Conservation (phyloP, 2,888 invertebrate species). For the Ophonus ardosiacus region DNA sequence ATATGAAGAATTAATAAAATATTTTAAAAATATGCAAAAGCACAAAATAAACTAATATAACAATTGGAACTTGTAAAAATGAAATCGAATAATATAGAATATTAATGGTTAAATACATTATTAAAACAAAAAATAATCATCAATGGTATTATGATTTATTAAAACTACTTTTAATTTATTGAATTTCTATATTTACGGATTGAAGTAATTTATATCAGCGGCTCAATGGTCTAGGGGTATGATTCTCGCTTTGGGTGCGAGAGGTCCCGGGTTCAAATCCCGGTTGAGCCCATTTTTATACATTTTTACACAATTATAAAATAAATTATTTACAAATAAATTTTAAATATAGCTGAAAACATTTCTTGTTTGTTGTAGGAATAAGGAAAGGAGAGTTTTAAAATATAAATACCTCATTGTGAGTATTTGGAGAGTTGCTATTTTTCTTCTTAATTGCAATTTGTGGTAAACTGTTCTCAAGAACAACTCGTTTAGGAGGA, state of each 20-base stretch:
- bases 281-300: constrained; percentile 73
- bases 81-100: not conserved
- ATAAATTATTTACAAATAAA: not conserved
- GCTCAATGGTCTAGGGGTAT: constrained; percentile 77
- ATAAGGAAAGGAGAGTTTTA: not conserved
- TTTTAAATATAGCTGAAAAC: not conserved
- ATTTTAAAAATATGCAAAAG: too few relatives aligned
- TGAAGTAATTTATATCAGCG: constrained; percentile 61
- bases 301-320: not conserved
- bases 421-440: constrained; percentile 68
- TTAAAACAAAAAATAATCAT: not conserved
- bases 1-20: too few relatives aligned
- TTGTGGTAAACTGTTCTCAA: constrained; percentile 70
- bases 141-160: constrained; percentile 16
- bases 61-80: too few relatives aligned
- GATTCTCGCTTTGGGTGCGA: constrained; percentile 77
- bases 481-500: constrained; percentile 20
- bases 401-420: constrained; percentile 69
- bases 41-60: too few relatives aligned
- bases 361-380: not conserved
- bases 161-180: constrained; percentile 2
- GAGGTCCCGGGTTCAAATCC: constrained; percentile 77
- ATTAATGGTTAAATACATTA: not conserved
- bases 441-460: constrained; percentile 73
- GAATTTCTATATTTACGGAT: not conserved